Evolutionary conservation across 2,113 vertebrate species (phyloP), one percentile per base, ranked within the genome.

Genomic region (Vidua macroura): DNA sequence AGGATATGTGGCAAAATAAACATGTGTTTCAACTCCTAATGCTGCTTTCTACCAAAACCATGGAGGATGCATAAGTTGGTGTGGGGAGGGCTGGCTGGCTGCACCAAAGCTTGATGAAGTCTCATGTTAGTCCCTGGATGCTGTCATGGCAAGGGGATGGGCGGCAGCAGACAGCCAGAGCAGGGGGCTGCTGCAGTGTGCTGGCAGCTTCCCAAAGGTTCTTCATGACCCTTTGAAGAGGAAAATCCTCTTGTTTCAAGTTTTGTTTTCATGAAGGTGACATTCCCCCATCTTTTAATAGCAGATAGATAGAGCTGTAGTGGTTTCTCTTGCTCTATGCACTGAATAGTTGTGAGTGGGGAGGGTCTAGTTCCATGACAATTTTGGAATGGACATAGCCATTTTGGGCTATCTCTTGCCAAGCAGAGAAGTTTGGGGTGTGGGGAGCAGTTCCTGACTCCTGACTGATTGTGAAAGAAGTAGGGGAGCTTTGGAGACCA

Each of bases 1-100:
- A 77, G 83, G 76, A 27, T 67, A n/a, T 49, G 83, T 95, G 88
- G 72, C 83, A 95, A 92, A 96, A 93, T 56, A 93, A 96, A 88
- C 56, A 84, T 3, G 15, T 0, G 0, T 88, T 95, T 90, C 44
- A 22, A 20, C 37, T 91, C 59, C 16, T 81, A 43, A 58, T 28
- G 10, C 53, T 3, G 25, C 49, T 94, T 92, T 77, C 44, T 60
- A 25, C 52, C 60, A 49, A 41, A 64, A 64, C 60, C 6, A 0
- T 30, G 83, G 62, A 44, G 68, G 68, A 22, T 64, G 75, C 52
- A 68, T 25, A 16, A 37, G 63, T 3, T 30, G 9, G 11, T 43
- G 33, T 58, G 86, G 27, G 52, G 46, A 56, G 66, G 77, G 74
- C 24, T 63, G 63, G 6, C 41, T 44, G 59, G 24, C 52, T 84